Evolutionary conservation across 2,888 invertebrate species (phyloP).

Genomic region (Melanotus villosus): DNA sequence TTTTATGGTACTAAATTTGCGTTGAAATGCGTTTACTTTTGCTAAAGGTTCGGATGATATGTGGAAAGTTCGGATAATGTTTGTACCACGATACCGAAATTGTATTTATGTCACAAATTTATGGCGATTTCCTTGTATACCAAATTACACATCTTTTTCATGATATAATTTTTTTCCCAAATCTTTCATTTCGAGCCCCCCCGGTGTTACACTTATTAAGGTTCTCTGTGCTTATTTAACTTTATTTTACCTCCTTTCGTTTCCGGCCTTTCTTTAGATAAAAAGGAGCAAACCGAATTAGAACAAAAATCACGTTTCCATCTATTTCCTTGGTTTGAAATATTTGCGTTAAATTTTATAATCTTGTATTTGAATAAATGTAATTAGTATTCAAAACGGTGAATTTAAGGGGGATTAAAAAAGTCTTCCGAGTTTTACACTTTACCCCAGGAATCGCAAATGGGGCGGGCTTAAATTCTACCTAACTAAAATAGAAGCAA

Average conservation of each 20-base stretch:
- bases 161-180: no score
- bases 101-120: neutral
- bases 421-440: no score
- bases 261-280: neutral
- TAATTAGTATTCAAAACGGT: neutral
- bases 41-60: no score
- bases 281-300: neutral
- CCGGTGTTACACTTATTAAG: neutral
- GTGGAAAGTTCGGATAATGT: no score
- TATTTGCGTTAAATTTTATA: conserved; percentile 10
- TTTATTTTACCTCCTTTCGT: neutral
- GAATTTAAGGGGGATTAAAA: neutral
- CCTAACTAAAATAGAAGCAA: neutral
- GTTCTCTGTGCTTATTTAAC: neutral
- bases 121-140: neutral
- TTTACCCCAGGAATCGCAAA: no score
- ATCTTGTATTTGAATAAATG: neutral
- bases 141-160: neutral
- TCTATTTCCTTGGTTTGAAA: neutral
- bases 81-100: neutral
- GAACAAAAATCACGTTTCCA: neutral
- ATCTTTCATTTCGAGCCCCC: neutral
- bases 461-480: neutral
- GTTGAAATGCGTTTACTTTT: neutral
- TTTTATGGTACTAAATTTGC: conserved; percentile 2